These are phyloP conservation scores for Ceyx cyanopectus DNA, from an alignment of 2,113 vertebrate species.

Conservation along the genomic window DNA sequence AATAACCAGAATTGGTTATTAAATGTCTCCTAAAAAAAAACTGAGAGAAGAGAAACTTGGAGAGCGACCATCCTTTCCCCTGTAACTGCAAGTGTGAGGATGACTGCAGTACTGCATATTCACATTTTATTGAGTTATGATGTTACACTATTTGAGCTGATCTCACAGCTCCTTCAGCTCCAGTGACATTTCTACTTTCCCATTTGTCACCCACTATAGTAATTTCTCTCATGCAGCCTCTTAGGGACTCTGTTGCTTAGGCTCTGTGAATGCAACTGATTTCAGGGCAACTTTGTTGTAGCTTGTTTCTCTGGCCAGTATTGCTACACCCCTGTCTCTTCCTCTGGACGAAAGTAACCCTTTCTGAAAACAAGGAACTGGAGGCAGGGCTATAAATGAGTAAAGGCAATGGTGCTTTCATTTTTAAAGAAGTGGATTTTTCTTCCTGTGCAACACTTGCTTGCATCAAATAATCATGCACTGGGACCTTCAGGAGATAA, in stretches of 20 bases:
- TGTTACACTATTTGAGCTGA: not conserved
- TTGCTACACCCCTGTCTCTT: not conserved
- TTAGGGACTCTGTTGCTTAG: accelerated
- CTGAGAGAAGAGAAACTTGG: not conserved
- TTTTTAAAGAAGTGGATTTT: not conserved
- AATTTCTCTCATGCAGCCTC: not conserved
- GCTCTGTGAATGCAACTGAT: not conserved
- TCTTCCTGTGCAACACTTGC: not conserved
- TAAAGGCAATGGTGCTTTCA: not conserved
- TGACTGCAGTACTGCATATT: not conserved
- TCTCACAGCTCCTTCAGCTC: not conserved
- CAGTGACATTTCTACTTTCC: not conserved
- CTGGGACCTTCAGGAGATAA: not conserved
- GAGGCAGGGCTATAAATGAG: not conserved
- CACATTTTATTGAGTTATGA: not conserved
- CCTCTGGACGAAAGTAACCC: not conserved
- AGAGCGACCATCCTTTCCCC: not conserved
- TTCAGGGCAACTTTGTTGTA: not conserved
- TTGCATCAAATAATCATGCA: not conserved
- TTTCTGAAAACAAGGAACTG: not conserved
- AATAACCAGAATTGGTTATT: not conserved
- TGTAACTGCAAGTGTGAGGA: not conserved
- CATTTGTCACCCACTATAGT: not conserved
- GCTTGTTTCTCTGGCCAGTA: not conserved
- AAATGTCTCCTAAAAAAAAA: not conserved